phyloP scores from a whole-genome alignment of 2,888 invertebrate species.

The Drosophila monieri region DNA sequence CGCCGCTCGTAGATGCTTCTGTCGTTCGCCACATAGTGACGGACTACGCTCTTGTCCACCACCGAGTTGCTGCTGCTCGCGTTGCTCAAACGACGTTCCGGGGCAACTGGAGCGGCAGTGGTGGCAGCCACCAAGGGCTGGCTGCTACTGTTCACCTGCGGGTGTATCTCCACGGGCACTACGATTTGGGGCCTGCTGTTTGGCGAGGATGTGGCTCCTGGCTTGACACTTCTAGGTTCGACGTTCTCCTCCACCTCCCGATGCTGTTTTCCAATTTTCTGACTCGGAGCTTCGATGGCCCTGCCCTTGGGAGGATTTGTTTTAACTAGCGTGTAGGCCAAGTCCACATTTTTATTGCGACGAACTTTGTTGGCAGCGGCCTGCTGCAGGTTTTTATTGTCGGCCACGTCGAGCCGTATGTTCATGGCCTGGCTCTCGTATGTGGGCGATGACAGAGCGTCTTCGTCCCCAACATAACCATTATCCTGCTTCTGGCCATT shows the following conservation, averaged over 20 bases:
- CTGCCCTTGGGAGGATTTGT: slow-evolving; percentile 30
- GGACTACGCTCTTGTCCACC: slow-evolving; percentile 85
- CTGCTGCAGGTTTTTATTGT: slow-evolving; percentile 16
- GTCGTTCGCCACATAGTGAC: slow-evolving; percentile 87
- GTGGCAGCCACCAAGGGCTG: slow-evolving; percentile 5
- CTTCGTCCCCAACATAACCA: slow-evolving; percentile 19
- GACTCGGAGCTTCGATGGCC: slow-evolving; percentile 25
- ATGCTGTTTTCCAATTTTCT: slow-evolving; percentile 37
- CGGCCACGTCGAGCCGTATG: slow-evolving; percentile 69
- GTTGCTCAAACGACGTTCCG: slow-evolving; percentile 65
- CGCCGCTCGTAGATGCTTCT: slow-evolving; percentile 86
- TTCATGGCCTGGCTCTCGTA: slow-evolving; percentile 80
- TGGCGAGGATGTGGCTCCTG: neutral
- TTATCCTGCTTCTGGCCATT: slow-evolving; percentile 38
- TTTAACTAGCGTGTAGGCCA: slow-evolving; percentile 82
- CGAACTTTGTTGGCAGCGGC: slow-evolving; percentile 69
- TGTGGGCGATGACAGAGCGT: slow-evolving; percentile 29
- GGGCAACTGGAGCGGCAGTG: slow-evolving; percentile 1
- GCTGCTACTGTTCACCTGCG: slow-evolving; percentile 26
- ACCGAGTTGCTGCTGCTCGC: slow-evolving; percentile 73
- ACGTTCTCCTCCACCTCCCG: slow-evolving; percentile 12
- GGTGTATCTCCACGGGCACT: slow-evolving; percentile 78
- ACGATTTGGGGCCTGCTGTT: slow-evolving; percentile 64
- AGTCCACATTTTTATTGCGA: slow-evolving; percentile 84
- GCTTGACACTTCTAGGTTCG: slow-evolving; percentile 2